Evolutionary conservation across 2,888 invertebrate genomes (phyloP), one percentile per base, ranked within the genome.

Genomic region (Proisotoma minuta): DNA sequence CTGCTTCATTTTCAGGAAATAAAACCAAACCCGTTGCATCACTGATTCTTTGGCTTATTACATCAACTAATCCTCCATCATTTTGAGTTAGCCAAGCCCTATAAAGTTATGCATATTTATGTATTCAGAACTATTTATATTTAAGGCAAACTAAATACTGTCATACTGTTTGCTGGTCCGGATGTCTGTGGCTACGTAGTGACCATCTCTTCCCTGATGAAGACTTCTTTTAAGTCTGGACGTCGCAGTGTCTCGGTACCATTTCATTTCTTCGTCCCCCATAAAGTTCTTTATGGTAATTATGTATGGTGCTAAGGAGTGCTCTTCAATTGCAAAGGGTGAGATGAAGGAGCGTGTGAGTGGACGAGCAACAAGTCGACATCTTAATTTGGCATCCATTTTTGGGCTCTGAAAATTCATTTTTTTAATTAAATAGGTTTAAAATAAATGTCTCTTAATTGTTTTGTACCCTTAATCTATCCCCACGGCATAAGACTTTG

Each of bases 401-500:
- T 68, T 63, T 5, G 72, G 68, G 1, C 66, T 61, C 75, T 75
- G 48, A 12, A 34, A 18, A 20, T 60, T 18, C 49, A 50, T n/a
- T n/a, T n/a, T n/a, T n/a, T n/a, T n/a, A 52, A 48, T 34, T 3
- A 49, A 1, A 22, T n/a, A n/a, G n/a, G n/a, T n/a, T n/a, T n/a
- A n/a, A n/a, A n/a, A n/a, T n/a, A n/a, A n/a, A n/a, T n/a, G n/a
- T n/a, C n/a, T n/a, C n/a, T n/a, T n/a, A n/a, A n/a, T n/a, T n/a
- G n/a, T n/a, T n/a, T n/a, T n/a, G n/a, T 63, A 76, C 76, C 61
- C 74, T 64, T 4, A 76, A 62, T 28, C 67, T 63, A 66, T 77
- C 76, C 56, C 76, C 77, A 20, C 77, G 62, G 57, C 77, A 77
- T 1, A 77, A 66, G 8, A 71, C 74, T 58, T 74, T 74, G 58